Evolutionary conservation across 2,797 vertebrate species (phyloP), one percentile per base, ranked within the genome.

Genomic region (Bradypus variegatus): DNA sequence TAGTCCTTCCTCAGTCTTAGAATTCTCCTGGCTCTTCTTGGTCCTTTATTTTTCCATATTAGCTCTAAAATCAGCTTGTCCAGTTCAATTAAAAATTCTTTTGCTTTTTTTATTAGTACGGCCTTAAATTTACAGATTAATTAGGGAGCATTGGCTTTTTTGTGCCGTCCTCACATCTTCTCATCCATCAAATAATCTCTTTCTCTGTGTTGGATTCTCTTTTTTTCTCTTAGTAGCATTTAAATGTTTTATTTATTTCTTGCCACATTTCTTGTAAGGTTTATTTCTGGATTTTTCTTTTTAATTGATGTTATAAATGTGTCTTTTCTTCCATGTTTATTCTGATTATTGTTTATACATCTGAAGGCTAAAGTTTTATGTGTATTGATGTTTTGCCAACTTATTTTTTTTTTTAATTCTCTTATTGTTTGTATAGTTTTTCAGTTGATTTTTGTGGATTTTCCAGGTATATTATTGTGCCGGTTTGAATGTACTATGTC

Each of bases 231-330:
- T 75, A 23, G 19, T 48, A 83, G 67, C 36, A 31, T 50, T 33
- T 79, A 72, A 3, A 1, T 89, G n/a, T 64, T 84, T 86, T 36
- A 19, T 64, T 82, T 82, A 60, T n/a, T 48, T 89, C 36, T 91
- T 93, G 41, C 19, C 45, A 73, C 13, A 67, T 79, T 81, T 87
- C 67, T 80, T 87, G 6, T 53, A 87, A 89, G 81, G 23, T 77
- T 77, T 75, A 73, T 70, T 92, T 91, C 67, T 88, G 27, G 27
- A 62, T 48, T 58, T 79, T 88, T 65, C n/a, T 36, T 93, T 64
- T 65, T 75, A 55, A 77, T 55, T 83, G 14, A 45, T 86, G 7
- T 82, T 83, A 69, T 62, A 62, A 89, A 69, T 86, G 27, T 10
- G 14, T n/a, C 15, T 67, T 83, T 88, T 70, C 33, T 62, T 87